Evolutionary conservation across 1,140 invertebrate species (phyloP).

Genomic region (Drosophila nebulosa): DNA sequence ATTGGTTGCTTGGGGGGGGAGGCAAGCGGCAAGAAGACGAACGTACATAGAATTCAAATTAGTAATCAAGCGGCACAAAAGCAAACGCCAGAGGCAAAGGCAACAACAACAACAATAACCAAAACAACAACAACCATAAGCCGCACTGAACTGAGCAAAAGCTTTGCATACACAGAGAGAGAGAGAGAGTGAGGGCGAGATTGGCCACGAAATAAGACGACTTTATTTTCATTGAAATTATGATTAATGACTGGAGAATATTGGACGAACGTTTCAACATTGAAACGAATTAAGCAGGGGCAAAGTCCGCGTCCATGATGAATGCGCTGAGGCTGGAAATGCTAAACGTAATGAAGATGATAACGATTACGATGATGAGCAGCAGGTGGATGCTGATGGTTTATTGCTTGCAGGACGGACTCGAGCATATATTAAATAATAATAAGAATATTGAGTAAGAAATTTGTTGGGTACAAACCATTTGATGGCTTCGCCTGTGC

Average conservation of each 20-base stretch:
- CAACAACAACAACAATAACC: slow-evolving; percentile 1
- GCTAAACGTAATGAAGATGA: slow-evolving; percentile 18
- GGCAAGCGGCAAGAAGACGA: neutral
- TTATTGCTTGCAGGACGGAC: slow-evolving; percentile 41
- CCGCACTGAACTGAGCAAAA: neutral
- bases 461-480: neutral
- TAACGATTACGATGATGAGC: slow-evolving; percentile 29
- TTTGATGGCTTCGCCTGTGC: slow-evolving; percentile 60
- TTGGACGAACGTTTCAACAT: slow-evolving; percentile 35
- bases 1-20: slow-evolving; percentile 8
- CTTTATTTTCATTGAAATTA: slow-evolving; percentile 78
- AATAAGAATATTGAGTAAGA: neutral
- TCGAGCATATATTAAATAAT: neutral
- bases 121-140: slow-evolving; percentile 3
- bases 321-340: neutral
- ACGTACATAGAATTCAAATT: slow-evolving; percentile 53
- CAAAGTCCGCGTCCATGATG: slow-evolving; percentile 9
- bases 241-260: slow-evolving; percentile 65
- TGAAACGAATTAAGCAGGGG: slow-evolving; percentile 39
- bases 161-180: slow-evolving; percentile 8
- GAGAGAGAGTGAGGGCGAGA: slow-evolving; percentile 9
- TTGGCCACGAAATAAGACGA: slow-evolving; percentile 60
- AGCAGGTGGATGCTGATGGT: slow-evolving; percentile 23
- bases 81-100: slow-evolving; percentile 16
- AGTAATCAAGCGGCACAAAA: slow-evolving; percentile 63